These are phyloP conservation scores for Drosophila subsilvestris DNA, from an alignment of 2,888 invertebrate species.

Conservation along the genomic window DNA sequence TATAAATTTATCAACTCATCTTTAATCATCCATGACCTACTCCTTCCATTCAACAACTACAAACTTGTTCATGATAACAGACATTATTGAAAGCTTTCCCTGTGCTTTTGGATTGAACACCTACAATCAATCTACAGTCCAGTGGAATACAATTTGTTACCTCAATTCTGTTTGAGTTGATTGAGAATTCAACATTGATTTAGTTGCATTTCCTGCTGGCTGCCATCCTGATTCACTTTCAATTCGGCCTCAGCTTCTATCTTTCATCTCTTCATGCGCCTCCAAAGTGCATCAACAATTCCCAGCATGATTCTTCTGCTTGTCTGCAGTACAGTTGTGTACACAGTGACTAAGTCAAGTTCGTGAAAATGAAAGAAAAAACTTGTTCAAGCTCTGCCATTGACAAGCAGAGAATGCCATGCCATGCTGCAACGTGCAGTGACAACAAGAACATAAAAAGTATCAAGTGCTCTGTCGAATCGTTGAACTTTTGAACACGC, in stretches of 20 bases:
- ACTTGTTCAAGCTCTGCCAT: slow-evolving; percentile 45
- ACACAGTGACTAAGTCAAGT: slow-evolving; percentile 36
- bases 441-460: slow-evolving; percentile 38
- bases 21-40: neutral
- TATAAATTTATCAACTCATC: neutral
- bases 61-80: neutral
- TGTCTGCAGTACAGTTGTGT: slow-evolving; percentile 43
- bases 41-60: neutral
- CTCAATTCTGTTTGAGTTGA: slow-evolving; percentile 19
- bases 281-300: slow-evolving; percentile 37
- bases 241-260: slow-evolving; percentile 10
- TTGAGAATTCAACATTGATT: slow-evolving; percentile 38
- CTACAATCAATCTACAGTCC: neutral
- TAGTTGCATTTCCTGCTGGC: slow-evolving; percentile 30
- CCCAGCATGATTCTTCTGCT: slow-evolving; percentile 37
- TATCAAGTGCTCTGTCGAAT: slow-evolving; percentile 57
- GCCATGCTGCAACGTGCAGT: slow-evolving; percentile 28
- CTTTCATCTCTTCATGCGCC: neutral
- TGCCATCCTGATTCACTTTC: slow-evolving; percentile 38
- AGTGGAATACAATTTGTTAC: neutral
- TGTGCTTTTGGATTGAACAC: too few relatives aligned
- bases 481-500: slow-evolving; percentile 51
- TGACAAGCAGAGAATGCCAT: slow-evolving; percentile 39
- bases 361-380: slow-evolving; percentile 34
- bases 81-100: neutral